Evolutionary conservation across 2,797 vertebrate genomes (phyloP), one percentile per base, ranked within the genome.

Genomic region (Poecilia gillii): DNA sequence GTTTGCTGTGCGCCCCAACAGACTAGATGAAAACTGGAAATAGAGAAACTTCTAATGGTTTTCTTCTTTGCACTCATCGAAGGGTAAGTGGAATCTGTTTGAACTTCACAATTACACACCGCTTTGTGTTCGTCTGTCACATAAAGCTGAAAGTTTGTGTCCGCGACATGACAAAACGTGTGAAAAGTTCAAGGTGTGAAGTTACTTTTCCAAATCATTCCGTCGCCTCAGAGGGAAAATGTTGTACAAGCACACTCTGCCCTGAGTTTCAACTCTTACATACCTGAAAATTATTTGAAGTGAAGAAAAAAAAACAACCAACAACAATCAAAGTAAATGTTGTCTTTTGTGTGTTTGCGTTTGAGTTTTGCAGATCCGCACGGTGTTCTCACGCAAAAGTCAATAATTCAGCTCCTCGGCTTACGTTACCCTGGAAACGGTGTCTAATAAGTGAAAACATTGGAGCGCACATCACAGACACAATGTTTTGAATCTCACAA

Each of bases 401-500:
- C 6, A 71, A 41, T 64, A 62, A 71, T 72, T 64, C 55, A 25
- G 13, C 25, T 20, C 18, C 47, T 39, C 45, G 8, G 72, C 49
- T 36, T 25, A 55, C 0, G 20, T 62, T 39, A 28, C 23, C 49
- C 55, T 75, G 59, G 72, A 79, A 86, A 75, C 14, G 7, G 20
- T 12, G 36, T 4, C 64, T 33, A 71, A 81, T 53, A 77, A 46
- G 1, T 31, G 64, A 45, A 78, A 81, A 80, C 45, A 31, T 18
- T 71, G 1, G 51, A 28, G 76, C 72, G 73, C 25, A 68, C 23
- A 76, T 85, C 62, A 28, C 49, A 31, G 51, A 73, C 70, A 55
- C 68, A 39, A 6, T 55, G 74, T 82, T 82, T 78, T 81, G 78
- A 87, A 84, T 84, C 74, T 78, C 62, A 57, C 64, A 77, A 2